phyloP scores from a whole-genome alignment of 2,797 vertebrate species.

The Peromyscus attwateri region DNA sequence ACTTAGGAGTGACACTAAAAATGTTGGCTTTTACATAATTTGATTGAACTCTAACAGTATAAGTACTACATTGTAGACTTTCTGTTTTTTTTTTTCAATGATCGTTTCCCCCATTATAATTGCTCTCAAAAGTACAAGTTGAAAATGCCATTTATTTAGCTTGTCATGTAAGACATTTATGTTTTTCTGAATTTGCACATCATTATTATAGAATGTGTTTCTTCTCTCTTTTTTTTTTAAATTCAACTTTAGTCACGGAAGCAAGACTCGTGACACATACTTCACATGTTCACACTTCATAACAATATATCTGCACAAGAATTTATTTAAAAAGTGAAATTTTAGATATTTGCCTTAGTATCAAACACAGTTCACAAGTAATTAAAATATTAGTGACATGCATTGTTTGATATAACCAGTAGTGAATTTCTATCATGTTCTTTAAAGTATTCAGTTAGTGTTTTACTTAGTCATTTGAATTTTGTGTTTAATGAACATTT shows the following conservation, averaged over 20 bases:
- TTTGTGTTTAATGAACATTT: neutral
- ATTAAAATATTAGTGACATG: neutral
- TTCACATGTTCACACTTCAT: neutral
- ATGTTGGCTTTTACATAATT: neutral
- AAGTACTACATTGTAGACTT: neutral
- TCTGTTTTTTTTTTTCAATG: neutral
- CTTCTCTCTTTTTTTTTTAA: neutral
- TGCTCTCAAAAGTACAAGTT: neutral
- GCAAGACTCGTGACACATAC: neutral
- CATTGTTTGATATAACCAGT: neutral
- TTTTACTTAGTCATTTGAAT: neutral
- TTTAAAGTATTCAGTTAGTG: neutral
- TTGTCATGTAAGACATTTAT: neutral
- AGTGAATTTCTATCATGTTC: neutral
- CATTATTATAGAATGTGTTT: neutral
- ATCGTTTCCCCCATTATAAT: neutral
- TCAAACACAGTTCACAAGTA: neutral
- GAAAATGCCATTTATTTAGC: neutral
- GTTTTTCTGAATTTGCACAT: neutral
- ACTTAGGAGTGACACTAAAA: neutral
- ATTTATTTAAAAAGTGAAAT: conserved; percentile 29
- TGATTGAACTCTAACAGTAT: neutral
- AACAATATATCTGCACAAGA: neutral
- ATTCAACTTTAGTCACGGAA: neutral
- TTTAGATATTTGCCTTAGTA: neutral